These are phyloP conservation scores for Naso thynnoides DNA, from an alignment of 2,797 vertebrate species.

Conservation along the genomic window DNA sequence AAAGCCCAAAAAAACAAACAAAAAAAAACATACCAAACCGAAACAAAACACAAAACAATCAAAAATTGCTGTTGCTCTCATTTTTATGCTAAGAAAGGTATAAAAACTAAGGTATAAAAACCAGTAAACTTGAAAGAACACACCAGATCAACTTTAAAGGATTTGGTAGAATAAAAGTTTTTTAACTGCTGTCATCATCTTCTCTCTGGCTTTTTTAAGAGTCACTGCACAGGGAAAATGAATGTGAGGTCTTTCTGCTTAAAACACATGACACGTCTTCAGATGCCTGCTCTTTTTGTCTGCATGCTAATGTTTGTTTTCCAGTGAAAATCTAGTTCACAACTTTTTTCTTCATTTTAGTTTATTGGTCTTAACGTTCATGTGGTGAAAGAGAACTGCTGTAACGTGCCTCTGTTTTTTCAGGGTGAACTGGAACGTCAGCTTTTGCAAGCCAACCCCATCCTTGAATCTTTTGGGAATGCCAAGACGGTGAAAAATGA, in stretches of 20 bases:
- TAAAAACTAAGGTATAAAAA: too few relatives aligned
- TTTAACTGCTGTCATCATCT: neutral
- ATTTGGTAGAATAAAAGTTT: too few relatives aligned
- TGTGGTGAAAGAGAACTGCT: slow-evolving; percentile 21
- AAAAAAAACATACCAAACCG: too few relatives aligned
- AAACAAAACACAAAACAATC: too few relatives aligned
- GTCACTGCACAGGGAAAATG: neutral
- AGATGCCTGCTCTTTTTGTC: slow-evolving; percentile 38
- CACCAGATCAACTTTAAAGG: too few relatives aligned
- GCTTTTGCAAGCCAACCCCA: slow-evolving; percentile 98
- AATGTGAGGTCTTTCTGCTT: slow-evolving; percentile 21
- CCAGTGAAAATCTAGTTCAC: slow-evolving; percentile 20
- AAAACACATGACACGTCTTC: slow-evolving; percentile 17
- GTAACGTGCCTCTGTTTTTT: slow-evolving; percentile 26
- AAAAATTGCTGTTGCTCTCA: too few relatives aligned
- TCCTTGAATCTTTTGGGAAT: slow-evolving; percentile 97
- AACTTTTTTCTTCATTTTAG: slow-evolving; percentile 5
- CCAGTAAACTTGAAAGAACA: too few relatives aligned
- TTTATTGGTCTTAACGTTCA: slow-evolving; percentile 18
- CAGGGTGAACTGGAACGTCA: slow-evolving; percentile 98
- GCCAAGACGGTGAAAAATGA: slow-evolving; percentile 99
- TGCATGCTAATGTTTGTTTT: slow-evolving; percentile 59
- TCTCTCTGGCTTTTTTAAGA: slow-evolving; percentile 14
- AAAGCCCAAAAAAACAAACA: too few relatives aligned
- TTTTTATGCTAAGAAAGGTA: too few relatives aligned